A percentile compares a stretch with the other conserved stretches of the same genome.
phyloP scores from a whole-genome alignment of 2,888 invertebrate genomes.

The Gastracanthus pulcherrimus region DNA sequence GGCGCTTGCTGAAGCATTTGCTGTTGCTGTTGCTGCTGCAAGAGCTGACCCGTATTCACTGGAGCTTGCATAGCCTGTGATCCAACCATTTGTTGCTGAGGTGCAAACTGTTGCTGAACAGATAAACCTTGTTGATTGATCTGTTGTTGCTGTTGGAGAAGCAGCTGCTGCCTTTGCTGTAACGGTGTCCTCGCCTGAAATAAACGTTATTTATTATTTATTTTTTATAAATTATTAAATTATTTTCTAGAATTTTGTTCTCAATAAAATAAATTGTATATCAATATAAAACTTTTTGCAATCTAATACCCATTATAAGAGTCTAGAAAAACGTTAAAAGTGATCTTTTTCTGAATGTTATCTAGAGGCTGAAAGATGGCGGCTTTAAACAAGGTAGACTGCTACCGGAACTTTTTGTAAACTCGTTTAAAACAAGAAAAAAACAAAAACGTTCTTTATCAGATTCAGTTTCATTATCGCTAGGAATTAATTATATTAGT shows the following conservation, averaged over 20 bases:
- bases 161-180: constrained; percentile 64
- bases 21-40: constrained; percentile 57
- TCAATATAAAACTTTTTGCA: background rate
- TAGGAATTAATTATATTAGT: too few species aligned
- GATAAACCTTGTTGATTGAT: constrained; percentile 60
- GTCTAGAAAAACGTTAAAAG: too few species aligned
- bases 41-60: constrained; percentile 19
- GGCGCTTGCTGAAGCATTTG: constrained; percentile 61
- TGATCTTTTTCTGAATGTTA: too few species aligned
- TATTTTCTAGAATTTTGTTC: too few species aligned
- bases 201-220: background rate
- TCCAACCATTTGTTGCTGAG: constrained; percentile 54
- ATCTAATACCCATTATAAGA: too few species aligned
- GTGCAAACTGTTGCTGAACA: constrained; percentile 53
- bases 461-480: too few species aligned
- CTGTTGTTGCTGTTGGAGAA: constrained; percentile 66
- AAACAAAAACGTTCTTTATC: too few species aligned
- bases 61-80: constrained; percentile 40
- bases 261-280: background rate
- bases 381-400: too few species aligned
- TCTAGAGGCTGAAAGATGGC: too few species aligned
- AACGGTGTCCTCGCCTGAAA: constrained; percentile 57
- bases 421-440: too few species aligned
- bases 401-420: too few species aligned
- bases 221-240: background rate